Evolutionary conservation across 2,888 invertebrate genomes (phyloP), one percentile per base, ranked within the genome.

Genomic region (Criorhina ranunculi): DNA sequence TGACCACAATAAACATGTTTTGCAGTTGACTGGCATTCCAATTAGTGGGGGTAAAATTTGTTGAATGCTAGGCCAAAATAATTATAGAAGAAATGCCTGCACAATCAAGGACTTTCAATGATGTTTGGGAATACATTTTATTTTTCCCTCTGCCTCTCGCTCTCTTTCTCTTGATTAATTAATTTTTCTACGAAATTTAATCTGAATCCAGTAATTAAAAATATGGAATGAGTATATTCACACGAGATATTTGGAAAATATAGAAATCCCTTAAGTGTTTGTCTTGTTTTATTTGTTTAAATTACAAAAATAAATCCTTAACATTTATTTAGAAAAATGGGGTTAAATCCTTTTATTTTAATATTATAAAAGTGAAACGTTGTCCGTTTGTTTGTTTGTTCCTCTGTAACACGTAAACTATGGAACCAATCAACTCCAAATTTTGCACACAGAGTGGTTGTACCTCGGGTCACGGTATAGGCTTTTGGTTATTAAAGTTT

Each of bases 21-120:
- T 44, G 42, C 44, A 44, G 31, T 60, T 44, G 42, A 60, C 42
- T 60, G 31, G 60, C 15, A 60, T 60, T 44, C 11, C 60, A 60
- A 33, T 60, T 44, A 57, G 35, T 35, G 35, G 15, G 1, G 6
- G 4, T 60, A 31, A 1, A 3, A 24, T 59, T 40, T 40, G 8
- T 12, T 59, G 12, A 19, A 12, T 15, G 31, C 9, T 31, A n/a
- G 3, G 29, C 2, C 19, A 40, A 37, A 59, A 40, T 24, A 57
- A 57, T 62, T 31, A 62, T 31, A n/a, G 29, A 29, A n/a, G 29
- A 12, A 17, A 17, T 33, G 33, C 46, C 9, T 33, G 9, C 2
- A 31, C 7, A 7, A 53, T 31, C 24, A 24, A 24, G 24, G 24
- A 24, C 24, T 31, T 51, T 31, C 31, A 31, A 51, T 51, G 29